Evolutionary conservation across 2,113 vertebrate genomes (phyloP).

Genomic region (Arenaria interpres): DNA sequence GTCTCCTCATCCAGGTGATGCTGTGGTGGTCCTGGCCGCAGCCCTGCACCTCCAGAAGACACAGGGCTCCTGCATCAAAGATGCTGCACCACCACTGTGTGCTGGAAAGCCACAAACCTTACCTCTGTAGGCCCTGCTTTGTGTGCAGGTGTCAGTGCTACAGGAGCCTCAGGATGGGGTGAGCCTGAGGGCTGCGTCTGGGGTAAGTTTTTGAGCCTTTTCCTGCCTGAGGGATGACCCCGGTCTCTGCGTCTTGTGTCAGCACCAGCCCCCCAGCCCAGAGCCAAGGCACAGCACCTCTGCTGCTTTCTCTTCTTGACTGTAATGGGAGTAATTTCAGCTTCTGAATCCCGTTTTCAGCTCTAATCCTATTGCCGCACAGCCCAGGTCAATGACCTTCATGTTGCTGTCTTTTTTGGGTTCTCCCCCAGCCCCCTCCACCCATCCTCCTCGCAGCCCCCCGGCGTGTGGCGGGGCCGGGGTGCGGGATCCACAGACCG

Average conservation of each 20-base stretch:
- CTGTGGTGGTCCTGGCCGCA: background rate
- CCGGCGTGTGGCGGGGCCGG: fast-evolving
- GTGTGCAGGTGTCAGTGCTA: fast-evolving
- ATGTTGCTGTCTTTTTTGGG: no score
- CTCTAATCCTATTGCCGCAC: background rate
- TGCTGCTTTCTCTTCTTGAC: background rate
- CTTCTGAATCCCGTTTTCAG: background rate
- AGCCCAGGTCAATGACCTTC: background rate
- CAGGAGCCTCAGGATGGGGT: background rate
- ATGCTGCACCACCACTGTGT: fast-evolving
- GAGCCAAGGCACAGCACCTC: background rate
- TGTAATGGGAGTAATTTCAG: background rate
- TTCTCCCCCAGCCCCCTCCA: background rate
- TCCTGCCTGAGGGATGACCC: background rate
- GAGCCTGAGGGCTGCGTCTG: background rate
- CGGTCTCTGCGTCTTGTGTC: fast-evolving
- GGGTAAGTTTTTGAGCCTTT: fast-evolving
- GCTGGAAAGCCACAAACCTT: background rate
- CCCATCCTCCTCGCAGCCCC: background rate
- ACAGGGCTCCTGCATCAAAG: no score
- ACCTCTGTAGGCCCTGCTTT: no score
- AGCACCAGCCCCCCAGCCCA: no score
- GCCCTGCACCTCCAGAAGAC: background rate
- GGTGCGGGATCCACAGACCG: background rate
- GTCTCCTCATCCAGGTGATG: fast-evolving